Percentiles rank a stretch among this genome's conserved stretches.
phyloP scores from a whole-genome alignment of 2,113 vertebrate genomes.

The Synodontis membranacea region DNA sequence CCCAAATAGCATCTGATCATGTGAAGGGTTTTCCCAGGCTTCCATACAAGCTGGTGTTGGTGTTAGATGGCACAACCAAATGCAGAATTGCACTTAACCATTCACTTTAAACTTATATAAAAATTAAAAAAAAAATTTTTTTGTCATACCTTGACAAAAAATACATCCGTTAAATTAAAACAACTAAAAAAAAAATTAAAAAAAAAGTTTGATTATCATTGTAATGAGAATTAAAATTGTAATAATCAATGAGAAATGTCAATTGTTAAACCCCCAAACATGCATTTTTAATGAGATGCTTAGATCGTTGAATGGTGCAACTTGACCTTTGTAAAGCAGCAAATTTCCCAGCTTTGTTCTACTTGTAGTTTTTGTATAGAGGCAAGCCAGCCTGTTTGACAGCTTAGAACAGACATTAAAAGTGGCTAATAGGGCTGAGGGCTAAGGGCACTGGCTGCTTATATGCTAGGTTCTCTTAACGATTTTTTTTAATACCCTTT shows the following conservation, averaged over 20 bases:
- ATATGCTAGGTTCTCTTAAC: conserved; percentile 42
- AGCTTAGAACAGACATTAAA: conserved; percentile 46
- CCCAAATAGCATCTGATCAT: neutral
- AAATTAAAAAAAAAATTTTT: neutral
- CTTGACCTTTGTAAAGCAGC: conserved; percentile 34
- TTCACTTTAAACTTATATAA: neutral
- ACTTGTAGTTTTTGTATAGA: conserved; percentile 34
- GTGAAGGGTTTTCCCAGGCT: neutral
- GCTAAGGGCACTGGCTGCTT: conserved; percentile 32
- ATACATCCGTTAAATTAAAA: neutral
- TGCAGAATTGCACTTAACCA: neutral
- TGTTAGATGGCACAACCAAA: neutral
- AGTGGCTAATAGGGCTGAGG: conserved; percentile 35
- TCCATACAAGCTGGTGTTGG: neutral
- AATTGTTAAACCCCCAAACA: too few relatives aligned
- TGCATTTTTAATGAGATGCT: neutral
- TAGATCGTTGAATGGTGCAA: conserved; percentile 23
- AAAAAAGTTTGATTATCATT: neutral
- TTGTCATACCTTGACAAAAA: neutral
- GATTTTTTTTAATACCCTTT: conserved; percentile 51
- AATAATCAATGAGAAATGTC: too few relatives aligned
- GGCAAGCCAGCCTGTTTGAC: conserved; percentile 42
- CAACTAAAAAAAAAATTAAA: too few relatives aligned
- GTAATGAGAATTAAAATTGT: too few relatives aligned
- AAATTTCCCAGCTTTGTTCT: conserved; percentile 46